Conservation (phyloP, 2,888 invertebrate genomes). For the Drosophila colorata region DNA sequence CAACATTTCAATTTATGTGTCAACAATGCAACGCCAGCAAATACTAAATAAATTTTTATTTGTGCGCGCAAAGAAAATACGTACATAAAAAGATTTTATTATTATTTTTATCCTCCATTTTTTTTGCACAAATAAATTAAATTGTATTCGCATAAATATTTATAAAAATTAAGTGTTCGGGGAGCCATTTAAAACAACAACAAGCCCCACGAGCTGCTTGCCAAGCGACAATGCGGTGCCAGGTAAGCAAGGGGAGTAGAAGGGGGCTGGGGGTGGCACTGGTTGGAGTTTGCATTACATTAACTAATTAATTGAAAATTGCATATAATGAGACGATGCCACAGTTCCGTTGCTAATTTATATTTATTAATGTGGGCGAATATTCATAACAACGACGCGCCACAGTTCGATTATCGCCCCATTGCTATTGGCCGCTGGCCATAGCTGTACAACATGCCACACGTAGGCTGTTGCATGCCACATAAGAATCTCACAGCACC, state of each 20-base stretch:
- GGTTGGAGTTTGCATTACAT: conserved; percentile 65
- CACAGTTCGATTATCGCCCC: conserved; percentile 9
- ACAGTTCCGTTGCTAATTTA: conserved; percentile 72
- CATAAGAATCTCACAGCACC: conserved; percentile 1
- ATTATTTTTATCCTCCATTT: conserved; percentile 8
- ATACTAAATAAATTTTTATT: conserved; percentile 62
- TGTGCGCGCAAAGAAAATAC: conserved; percentile 48
- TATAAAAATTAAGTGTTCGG: conserved; percentile 80
- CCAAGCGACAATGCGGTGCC: conserved; percentile 21
- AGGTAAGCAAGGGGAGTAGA: background rate
- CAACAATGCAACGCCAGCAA: conserved; percentile 71
- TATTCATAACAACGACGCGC: conserved; percentile 22
- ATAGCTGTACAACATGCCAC: background rate
- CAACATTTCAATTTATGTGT: conserved; percentile 77
- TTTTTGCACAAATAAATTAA: conserved; percentile 75
- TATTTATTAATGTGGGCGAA: conserved; percentile 64
- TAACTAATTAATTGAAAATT: conserved; percentile 79
- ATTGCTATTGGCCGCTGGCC: background rate
- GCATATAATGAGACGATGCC: conserved; percentile 66
- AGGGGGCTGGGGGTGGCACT: background rate
- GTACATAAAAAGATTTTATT: conserved; percentile 44
- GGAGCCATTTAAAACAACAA: conserved; percentile 62
- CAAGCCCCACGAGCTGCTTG: conserved; percentile 1
- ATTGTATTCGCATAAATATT: conserved; percentile 75
- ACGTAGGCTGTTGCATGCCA: no score